Base-by-base conservation (phyloP, 2,113 vertebrate species). In the Pagrus major region DNA sequence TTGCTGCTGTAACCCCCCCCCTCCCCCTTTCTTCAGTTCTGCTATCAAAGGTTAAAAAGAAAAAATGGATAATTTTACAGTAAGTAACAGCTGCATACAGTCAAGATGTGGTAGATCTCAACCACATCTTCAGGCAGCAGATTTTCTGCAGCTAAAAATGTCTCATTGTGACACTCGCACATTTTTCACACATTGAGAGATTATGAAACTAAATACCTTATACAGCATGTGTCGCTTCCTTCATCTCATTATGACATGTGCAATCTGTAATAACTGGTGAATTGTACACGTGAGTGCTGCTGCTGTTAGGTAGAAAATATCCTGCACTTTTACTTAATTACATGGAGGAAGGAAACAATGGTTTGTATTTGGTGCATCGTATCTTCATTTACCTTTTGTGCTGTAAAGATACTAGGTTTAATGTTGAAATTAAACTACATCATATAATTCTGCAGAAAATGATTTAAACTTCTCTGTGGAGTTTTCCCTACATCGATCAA, bases 1-100 rank as follows among this genome's bases (percentile, higher is more conserved):
- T 80, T 79, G 56, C 60, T 35, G 61, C 39, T 81, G 67, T 88
- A 73, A 81, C 74, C 88, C 66, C 2, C 35, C 33, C 33, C n/a
- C n/a, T 3, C 35, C 33, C 33, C 49, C 20, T 83, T 76, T 80
- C 33, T 64, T 76, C 76, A 69, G 31, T 29, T 11, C 31, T 59
- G 25, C 56, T 29, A 21, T 41, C 9, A 74, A 69, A 67, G 46
- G 23, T 51, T 59, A 10, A 82, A 7, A 4, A 31, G 60, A 44
- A 81, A 71, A 78, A 78, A 82, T 44, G 10, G 29, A 25, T n/a
- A 35, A 1, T 18, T 16, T 71, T 58, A 44, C 18, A 1, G 5
- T 54, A 61, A 76, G 33, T 66, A 60, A 56, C 65, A 56, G 18
- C 44, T 55, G 83, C 54, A 67, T 67, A 69, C 18, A 58, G 29